phyloP scores from a whole-genome alignment of 2,797 vertebrate genomes.

The Tenualosa ilisha region DNA sequence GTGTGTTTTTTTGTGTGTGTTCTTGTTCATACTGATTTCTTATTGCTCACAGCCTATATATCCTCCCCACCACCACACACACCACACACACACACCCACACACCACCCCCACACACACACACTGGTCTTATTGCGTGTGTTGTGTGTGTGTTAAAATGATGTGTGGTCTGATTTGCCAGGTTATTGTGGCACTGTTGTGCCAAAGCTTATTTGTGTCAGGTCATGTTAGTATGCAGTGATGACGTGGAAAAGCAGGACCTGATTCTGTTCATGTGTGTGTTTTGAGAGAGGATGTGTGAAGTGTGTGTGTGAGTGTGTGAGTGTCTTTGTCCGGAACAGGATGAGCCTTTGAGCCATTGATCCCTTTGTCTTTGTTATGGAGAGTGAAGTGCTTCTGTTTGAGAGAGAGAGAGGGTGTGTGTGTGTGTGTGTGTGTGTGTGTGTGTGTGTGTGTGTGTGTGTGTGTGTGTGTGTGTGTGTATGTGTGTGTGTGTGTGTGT shows the following conservation, averaged over 20 bases:
- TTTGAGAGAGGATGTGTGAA: background rate
- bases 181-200: too few species aligned
- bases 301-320: slow-evolving; percentile 13
- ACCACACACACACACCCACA: slow-evolving; percentile 34
- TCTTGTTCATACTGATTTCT: too few species aligned
- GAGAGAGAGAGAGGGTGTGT: too few species aligned
- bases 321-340: background rate
- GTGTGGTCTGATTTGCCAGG: background rate
- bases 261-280: background rate
- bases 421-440: background rate
- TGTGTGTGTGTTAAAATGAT: too few species aligned
- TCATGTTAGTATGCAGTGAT: background rate
- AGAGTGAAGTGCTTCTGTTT: background rate
- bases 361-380: background rate
- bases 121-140: background rate
- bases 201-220: too few species aligned
- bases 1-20: too few species aligned
- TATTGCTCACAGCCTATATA: too few species aligned
- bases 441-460: background rate
- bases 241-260: background rate
- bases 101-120: slow-evolving; percentile 26
- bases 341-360: background rate
- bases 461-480: background rate
- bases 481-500: background rate
- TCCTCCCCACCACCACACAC: too few species aligned